A percentile compares a stretch with the other conserved stretches of the same genome.
Evolutionary conservation across 2,888 invertebrate genomes (phyloP).

Genomic region (Apotomis turbidana): DNA sequence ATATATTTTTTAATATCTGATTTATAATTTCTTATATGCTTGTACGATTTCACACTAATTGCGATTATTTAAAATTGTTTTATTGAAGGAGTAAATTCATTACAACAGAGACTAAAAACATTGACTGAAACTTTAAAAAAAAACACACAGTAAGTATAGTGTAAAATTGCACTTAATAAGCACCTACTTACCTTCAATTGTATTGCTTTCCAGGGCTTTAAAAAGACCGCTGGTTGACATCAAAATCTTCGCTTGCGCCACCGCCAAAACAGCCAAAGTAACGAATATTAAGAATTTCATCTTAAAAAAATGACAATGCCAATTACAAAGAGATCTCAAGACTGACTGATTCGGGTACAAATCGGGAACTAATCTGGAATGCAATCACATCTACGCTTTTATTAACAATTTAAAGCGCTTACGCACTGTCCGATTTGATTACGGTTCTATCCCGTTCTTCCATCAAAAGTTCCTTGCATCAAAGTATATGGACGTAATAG

Average conservation of each 20-base stretch:
- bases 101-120: too few species aligned
- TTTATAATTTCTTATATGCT: too few species aligned
- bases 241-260: slow-evolving; percentile 12
- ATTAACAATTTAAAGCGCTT: neutral
- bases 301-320: neutral
- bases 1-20: too few species aligned
- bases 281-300: slow-evolving; percentile 26
- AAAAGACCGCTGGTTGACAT: neutral
- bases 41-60: too few species aligned
- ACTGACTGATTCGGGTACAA: neutral
- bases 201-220: slow-evolving; percentile 3
- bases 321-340: neutral
- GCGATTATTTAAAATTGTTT: too few species aligned
- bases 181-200: slow-evolving; percentile 14
- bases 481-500: too few species aligned
- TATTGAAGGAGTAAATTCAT: too few species aligned
- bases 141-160: neutral
- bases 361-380: neutral
- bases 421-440: neutral
- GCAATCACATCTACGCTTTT: neutral
- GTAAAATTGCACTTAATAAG: neutral
- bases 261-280: slow-evolving; percentile 12
- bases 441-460: too few species aligned
- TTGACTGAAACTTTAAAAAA: too few species aligned
- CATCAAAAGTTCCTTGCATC: too few species aligned